Evolutionary conservation across 2,888 invertebrate species (phyloP), one percentile per base, ranked within the genome.

Genomic region (Sussaba pulchella): DNA sequence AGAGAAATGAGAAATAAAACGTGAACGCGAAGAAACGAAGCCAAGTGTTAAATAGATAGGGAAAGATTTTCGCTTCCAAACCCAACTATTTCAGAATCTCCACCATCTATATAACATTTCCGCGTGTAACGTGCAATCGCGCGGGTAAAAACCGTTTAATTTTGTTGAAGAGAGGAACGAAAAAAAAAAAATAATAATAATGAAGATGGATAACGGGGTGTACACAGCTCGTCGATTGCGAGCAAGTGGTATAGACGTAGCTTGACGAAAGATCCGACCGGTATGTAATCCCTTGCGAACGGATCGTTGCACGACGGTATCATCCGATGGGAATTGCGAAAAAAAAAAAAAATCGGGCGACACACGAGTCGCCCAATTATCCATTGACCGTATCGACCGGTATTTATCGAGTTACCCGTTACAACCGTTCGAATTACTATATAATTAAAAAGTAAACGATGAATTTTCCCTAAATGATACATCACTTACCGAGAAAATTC

Each of bases 391-490:
- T 4, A 26, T n/a, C 54, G 26, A 31, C 10, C 10, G 10, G 14
- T 17, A 31, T 31, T 26, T 26, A 31, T 36, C 57, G 31, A 36
- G 31, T 24, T 6, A 21, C 17, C 57, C 57, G 57, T 14, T 26
- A 54, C 26, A 31, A 54, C 24, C 19, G 8, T 26, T 31, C 12
- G 12, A 8, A 17, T 57, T 8, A 4, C 57, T 57, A 26, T 57
- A 57, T 36, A 57, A 57, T 57, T 57, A 57, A 57, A 57, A 57
- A 57, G n/a, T 57, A 57, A 57, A 26, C 31, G 57, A 57, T 57
- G 57, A 57, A 57, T 57, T 57, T 57, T 57, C 57, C n/a, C 26
- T 57, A 57, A 57, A 57, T 57, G 57, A 57, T 57, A 57, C 17
- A 31, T 57, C 14, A n/a, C 17, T 57, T 31, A 14, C 63, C 43